Conservation (phyloP, 2,888 invertebrate species). For the Anaspis maculata region DNA sequence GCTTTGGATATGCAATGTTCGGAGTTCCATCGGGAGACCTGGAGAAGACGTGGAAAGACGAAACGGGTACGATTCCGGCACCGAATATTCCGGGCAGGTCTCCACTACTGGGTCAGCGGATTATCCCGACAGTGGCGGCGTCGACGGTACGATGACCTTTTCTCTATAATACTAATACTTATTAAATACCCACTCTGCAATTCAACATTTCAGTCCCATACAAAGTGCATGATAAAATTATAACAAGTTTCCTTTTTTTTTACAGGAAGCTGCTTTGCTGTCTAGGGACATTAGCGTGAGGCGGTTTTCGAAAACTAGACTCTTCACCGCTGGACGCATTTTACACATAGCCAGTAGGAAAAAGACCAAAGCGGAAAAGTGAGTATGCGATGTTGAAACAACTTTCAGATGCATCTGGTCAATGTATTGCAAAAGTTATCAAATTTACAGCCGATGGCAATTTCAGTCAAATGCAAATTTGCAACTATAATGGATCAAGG, state of each 20-base stretch:
- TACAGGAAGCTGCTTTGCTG: constrained; percentile 56
- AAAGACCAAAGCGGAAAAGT: constrained; percentile 60
- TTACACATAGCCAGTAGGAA: constrained; percentile 68
- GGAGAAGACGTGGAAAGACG: constrained; percentile 63
- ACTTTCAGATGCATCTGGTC: no score
- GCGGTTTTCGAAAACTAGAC: constrained; percentile 59
- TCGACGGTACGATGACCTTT: constrained; percentile 50
- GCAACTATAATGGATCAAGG: no score
- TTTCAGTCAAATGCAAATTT: no score
- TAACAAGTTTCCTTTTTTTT: constrained; percentile 6
- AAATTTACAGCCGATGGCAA: no score
- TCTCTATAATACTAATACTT: constrained; percentile 32
- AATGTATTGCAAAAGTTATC: no score
- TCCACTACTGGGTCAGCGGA: constrained; percentile 41
- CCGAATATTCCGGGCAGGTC: constrained; percentile 43
- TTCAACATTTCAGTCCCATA: no score
- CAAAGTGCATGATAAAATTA: no score
- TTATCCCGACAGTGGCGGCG: constrained; percentile 52
- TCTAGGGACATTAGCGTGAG: constrained; percentile 59
- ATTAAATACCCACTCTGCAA: no score
- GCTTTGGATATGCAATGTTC: constrained; percentile 70
- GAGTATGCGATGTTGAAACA: no score
- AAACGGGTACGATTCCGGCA: constrained; percentile 41
- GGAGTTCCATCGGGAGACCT: constrained; percentile 67
- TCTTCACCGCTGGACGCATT: constrained; percentile 74